Percentiles rank a stretch among this genome's conserved stretches.
phyloP scores from a whole-genome alignment of 2,797 vertebrate genomes.

The Limnodromus scolopaceus region DNA sequence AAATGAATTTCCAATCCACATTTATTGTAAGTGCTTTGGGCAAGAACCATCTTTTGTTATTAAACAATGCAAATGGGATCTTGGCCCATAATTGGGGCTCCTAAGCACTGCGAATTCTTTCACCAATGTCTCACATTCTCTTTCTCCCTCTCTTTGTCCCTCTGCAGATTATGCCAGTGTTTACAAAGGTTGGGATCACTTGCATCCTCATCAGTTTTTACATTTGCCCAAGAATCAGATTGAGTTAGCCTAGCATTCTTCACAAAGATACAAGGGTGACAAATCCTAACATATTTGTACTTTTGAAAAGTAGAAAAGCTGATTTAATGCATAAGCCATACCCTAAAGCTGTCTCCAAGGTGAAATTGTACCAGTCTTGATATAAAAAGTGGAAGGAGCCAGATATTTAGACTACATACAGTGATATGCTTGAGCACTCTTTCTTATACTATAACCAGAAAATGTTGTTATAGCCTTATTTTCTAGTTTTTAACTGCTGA shows the following conservation, averaged over 20 bases:
- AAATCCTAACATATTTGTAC: constrained; percentile 27
- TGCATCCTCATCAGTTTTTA: constrained; percentile 53
- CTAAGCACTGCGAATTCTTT: constrained; percentile 65
- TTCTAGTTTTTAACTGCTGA: neutral
- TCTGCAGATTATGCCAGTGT: constrained; percentile 57
- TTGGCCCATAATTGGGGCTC: constrained; percentile 57
- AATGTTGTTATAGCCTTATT: neutral
- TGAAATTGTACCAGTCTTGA: neutral
- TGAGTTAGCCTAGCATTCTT: constrained; percentile 50
- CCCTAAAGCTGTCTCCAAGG: constrained; percentile 36
- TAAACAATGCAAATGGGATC: constrained; percentile 60
- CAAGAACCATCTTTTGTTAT: constrained; percentile 62
- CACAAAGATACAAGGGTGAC: constrained; percentile 49
- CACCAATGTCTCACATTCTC: constrained; percentile 56
- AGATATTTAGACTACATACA: neutral
- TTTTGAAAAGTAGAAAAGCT: constrained; percentile 55
- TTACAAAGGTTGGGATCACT: constrained; percentile 60
- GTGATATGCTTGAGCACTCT: neutral
- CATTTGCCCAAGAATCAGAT: constrained; percentile 40
- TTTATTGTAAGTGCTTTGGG: constrained; percentile 37
- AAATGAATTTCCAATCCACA: constrained; percentile 65
- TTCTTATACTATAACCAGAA: neutral
- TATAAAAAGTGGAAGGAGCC: neutral
- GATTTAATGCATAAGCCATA: constrained; percentile 36
- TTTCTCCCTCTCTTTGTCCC: constrained; percentile 44